Conservation (phyloP, 2,113 vertebrate species). For the Symphodus melops region DNA sequence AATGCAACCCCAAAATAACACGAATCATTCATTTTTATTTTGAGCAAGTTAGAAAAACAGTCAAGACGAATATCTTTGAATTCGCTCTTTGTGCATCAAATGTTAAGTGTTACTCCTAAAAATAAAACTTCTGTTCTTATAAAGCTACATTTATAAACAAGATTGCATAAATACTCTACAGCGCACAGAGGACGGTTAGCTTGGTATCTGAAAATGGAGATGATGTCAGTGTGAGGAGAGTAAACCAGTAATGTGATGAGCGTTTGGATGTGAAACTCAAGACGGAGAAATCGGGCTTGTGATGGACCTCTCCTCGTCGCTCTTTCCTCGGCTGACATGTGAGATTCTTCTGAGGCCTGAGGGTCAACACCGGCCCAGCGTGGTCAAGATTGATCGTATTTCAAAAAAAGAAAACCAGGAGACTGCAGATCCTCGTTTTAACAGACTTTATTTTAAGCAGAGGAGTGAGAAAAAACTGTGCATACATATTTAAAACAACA, state of each 20-base stretch:
- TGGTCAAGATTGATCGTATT: slow-evolving; percentile 55
- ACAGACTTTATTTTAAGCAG: slow-evolving; percentile 73
- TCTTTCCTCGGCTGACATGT: slow-evolving; percentile 64
- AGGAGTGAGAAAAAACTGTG: slow-evolving; percentile 22
- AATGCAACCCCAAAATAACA: not conserved
- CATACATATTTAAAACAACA: slow-evolving; percentile 46
- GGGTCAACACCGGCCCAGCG: slow-evolving; percentile 56
- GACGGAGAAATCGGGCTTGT: slow-evolving; percentile 56
- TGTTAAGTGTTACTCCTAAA: no score
- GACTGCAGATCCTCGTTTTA: slow-evolving; percentile 38
- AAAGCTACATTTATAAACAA: not conserved
- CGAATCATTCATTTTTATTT: no score
- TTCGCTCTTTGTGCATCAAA: not conserved
- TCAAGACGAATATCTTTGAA: not conserved
- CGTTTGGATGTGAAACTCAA: slow-evolving; percentile 72
- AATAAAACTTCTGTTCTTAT: not conserved
- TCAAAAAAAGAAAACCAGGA: slow-evolving; percentile 31
- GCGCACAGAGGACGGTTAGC: slow-evolving; percentile 20
- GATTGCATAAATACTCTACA: slow-evolving; percentile 19
- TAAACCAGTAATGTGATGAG: slow-evolving; percentile 72
- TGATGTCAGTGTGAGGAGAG: slow-evolving; percentile 67
- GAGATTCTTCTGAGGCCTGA: slow-evolving; percentile 70
- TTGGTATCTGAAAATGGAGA: slow-evolving; percentile 61
- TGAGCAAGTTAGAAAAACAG: not conserved
- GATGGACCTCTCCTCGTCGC: slow-evolving; percentile 69